Percentiles rank a stretch among this genome's conserved stretches.
Conservation (phyloP, 2,888 invertebrate genomes). For the Acholoe squamosa region DNA sequence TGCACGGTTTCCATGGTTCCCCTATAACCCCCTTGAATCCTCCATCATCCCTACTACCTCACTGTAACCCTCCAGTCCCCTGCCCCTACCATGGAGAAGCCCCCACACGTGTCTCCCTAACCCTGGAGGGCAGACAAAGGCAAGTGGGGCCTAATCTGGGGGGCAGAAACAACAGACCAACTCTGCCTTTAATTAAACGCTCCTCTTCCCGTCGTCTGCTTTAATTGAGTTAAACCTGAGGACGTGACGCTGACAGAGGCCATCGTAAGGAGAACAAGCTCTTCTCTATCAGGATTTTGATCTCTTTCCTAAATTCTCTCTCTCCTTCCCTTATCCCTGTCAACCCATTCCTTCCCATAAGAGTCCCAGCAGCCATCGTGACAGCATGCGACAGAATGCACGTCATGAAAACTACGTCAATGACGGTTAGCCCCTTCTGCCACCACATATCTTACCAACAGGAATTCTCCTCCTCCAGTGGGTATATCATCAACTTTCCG, state of each 20-base stretch:
- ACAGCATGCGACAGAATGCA: slow-evolving; percentile 3
- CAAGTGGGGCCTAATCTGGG: neutral
- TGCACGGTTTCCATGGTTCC: slow-evolving; percentile 1
- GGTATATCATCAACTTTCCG: neutral
- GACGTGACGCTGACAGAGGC: slow-evolving; percentile 17
- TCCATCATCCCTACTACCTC: neutral
- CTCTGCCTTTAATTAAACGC: slow-evolving; percentile 49
- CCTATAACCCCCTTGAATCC: neutral
- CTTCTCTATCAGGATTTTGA: neutral
- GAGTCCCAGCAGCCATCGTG: neutral
- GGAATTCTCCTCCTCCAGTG: neutral
- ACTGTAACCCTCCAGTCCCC: neutral
- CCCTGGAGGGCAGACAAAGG: neutral
- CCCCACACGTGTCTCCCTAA: neutral
- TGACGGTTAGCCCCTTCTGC: neutral
- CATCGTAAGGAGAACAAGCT: neutral
- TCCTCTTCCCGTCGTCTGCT: neutral
- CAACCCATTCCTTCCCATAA: too few relatives aligned
- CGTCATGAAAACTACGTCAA: neutral
- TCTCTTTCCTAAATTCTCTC: neutral
- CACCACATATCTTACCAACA: neutral
- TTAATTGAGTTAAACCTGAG: slow-evolving; percentile 31
- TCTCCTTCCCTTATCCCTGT: neutral
- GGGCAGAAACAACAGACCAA: slow-evolving; percentile 47
- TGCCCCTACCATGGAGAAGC: neutral